A percentile compares a stretch with the other conserved stretches of the same genome.
These are phyloP conservation scores for Ferdinandea cuprea DNA, from an alignment of 2,888 invertebrate species.

Conservation along the genomic window DNA sequence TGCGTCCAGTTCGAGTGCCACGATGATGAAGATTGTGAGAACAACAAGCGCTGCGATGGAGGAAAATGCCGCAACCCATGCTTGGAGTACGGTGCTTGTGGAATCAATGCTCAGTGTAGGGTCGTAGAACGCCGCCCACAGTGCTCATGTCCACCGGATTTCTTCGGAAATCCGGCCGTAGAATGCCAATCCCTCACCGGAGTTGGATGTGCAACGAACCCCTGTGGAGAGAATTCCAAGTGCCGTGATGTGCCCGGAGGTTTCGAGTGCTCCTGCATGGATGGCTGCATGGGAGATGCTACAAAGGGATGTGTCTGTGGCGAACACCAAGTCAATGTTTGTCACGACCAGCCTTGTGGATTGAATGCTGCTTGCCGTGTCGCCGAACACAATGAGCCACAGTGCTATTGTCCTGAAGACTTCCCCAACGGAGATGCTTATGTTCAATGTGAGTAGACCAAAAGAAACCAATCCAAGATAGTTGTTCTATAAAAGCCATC, in stretches of 20 bases:
- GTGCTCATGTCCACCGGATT: slow-evolving; percentile 90
- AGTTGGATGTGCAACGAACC: slow-evolving; percentile 90
- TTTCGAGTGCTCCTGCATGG: slow-evolving; percentile 91
- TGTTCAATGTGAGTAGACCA: slow-evolving; percentile 90
- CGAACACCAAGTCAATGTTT: slow-evolving; percentile 87
- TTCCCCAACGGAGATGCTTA: slow-evolving; percentile 93
- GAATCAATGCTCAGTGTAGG: slow-evolving; percentile 92
- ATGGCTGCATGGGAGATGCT: slow-evolving; percentile 92
- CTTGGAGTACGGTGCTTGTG: slow-evolving; percentile 89
- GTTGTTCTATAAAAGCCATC: neutral
- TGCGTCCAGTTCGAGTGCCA: slow-evolving; percentile 91
- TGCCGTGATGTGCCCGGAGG: slow-evolving; percentile 91
- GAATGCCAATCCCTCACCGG: slow-evolving; percentile 88
- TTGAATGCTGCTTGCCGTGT: slow-evolving; percentile 92
- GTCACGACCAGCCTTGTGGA: slow-evolving; percentile 91
- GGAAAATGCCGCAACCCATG: slow-evolving; percentile 93
- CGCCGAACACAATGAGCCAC: slow-evolving; percentile 86
- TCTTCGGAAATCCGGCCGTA: slow-evolving; percentile 87
- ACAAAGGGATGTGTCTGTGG: slow-evolving; percentile 91
- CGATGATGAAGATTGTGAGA: slow-evolving; percentile 89
- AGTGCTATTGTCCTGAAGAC: slow-evolving; percentile 93
- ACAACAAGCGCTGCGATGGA: slow-evolving; percentile 89
- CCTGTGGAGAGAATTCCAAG: slow-evolving; percentile 92
- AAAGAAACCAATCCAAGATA: neutral
- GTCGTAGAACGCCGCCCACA: slow-evolving; percentile 90